Percentiles rank a stretch among this genome's conserved stretches.
phyloP scores from a whole-genome alignment of 2,113 vertebrate genomes.

The Limnothrissa miodon region DNA sequence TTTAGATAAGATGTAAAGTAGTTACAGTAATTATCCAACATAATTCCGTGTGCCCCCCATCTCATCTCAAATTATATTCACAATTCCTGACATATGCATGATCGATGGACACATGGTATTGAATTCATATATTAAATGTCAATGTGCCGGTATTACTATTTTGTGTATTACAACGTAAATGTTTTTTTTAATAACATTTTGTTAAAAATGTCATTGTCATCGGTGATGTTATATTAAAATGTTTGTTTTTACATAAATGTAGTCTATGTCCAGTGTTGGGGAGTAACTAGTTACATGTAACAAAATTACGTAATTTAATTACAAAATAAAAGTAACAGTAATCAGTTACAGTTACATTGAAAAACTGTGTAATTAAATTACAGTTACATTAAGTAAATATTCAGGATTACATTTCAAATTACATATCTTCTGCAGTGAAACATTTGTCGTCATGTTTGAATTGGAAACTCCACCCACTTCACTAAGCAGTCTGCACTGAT shows the following conservation, averaged over 20 bases:
- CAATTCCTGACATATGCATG: slow-evolving; percentile 4
- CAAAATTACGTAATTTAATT: no score
- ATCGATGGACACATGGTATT: background rate
- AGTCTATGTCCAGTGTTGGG: no score
- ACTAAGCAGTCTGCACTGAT: no score
- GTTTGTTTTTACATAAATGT: background rate
- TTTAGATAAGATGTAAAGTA: background rate
- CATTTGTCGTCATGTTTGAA: no score
- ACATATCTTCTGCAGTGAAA: no score
- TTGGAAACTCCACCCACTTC: no score
- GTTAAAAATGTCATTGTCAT: background rate
- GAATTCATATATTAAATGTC: background rate
- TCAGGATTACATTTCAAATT: no score
- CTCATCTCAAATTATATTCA: background rate
- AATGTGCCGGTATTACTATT: background rate
- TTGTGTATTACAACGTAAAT: background rate
- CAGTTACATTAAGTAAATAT: no score
- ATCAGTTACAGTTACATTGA: no score
- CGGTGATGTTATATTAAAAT: slow-evolving; percentile 3
- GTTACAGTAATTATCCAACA: background rate
- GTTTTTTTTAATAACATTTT: background rate
- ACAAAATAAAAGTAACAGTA: no score
- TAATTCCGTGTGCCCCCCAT: background rate
- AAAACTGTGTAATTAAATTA: no score
- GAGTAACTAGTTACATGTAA: no score